Conservation (phyloP, 2,113 vertebrate species). For the Tauraco erythrolophus region DNA sequence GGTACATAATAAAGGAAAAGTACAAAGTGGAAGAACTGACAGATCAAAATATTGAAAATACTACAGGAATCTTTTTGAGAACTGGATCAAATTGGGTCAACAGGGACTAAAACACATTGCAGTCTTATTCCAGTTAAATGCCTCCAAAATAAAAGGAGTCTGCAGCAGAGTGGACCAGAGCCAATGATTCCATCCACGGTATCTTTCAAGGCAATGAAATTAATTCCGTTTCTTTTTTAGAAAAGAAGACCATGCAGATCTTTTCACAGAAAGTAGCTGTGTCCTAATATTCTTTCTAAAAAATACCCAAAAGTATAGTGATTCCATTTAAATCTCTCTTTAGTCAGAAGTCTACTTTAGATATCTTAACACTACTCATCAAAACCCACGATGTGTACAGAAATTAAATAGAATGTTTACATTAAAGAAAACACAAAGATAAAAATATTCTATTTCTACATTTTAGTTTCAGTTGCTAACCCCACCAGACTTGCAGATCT, state of each 20-base stretch:
- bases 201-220: neutral
- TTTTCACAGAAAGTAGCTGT: neutral
- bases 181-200: neutral
- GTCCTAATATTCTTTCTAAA: neutral
- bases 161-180: neutral
- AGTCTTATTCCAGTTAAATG: neutral
- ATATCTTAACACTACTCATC: neutral
- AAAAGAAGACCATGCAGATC: neutral
- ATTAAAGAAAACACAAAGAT: neutral
- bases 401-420: neutral
- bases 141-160: neutral
- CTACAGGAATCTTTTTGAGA: neutral
- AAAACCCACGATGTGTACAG: neutral
- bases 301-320: neutral
- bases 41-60: neutral
- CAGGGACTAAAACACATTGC: neutral
- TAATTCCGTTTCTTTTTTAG: neutral
- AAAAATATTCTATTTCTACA: neutral
- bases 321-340: neutral
- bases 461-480: neutral
- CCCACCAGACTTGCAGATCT: neutral
- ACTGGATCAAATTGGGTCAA: neutral
- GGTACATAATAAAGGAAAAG: neutral
- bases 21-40: neutral
- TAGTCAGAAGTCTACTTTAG: neutral